Evolutionary conservation across 2,113 vertebrate genomes (phyloP).

Genomic region (Apeltes quadracus): DNA sequence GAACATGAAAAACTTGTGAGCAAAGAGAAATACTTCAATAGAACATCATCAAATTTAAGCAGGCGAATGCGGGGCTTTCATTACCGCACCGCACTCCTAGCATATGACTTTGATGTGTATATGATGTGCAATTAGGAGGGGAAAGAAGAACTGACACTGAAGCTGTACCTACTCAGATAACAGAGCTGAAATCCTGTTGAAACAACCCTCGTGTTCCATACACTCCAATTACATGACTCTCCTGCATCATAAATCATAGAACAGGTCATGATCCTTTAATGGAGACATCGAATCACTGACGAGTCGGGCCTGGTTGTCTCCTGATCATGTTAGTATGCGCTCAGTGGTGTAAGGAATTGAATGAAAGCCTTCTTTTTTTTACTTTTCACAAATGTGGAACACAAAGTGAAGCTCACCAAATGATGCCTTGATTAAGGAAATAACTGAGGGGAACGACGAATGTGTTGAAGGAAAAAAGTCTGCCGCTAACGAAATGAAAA

Average conservation of each 20-base stretch:
- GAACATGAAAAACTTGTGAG: constrained; percentile 23
- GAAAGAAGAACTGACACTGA: constrained; percentile 64
- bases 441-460: constrained; percentile 42
- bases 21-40: constrained; percentile 45
- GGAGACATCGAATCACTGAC: constrained; percentile 66
- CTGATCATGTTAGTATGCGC: constrained; percentile 44
- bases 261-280: constrained; percentile 76
- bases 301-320: constrained; percentile 56
- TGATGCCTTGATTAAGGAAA: constrained; percentile 37
- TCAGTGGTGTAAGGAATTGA: constrained; percentile 38
- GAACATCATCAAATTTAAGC: constrained; percentile 60
- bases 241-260: constrained; percentile 78
- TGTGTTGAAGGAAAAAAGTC: constrained; percentile 26
- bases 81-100: constrained; percentile 68
- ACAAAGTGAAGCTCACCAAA: constrained; percentile 35
- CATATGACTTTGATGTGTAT: constrained; percentile 74
- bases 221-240: constrained; percentile 75
- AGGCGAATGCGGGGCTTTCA: constrained; percentile 71
- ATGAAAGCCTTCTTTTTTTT: constrained; percentile 44
- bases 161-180: constrained; percentile 66
- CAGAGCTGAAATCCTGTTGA: constrained; percentile 58
- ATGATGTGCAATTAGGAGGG: constrained; percentile 73
- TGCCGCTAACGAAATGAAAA: constrained; percentile 43
- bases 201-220: constrained; percentile 63
- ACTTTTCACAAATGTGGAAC: constrained; percentile 42